A percentile compares a stretch with the other conserved stretches of the same genome.
phyloP scores from a whole-genome alignment of 1,140 invertebrate genomes.

The Neuroterus valhalla region DNA sequence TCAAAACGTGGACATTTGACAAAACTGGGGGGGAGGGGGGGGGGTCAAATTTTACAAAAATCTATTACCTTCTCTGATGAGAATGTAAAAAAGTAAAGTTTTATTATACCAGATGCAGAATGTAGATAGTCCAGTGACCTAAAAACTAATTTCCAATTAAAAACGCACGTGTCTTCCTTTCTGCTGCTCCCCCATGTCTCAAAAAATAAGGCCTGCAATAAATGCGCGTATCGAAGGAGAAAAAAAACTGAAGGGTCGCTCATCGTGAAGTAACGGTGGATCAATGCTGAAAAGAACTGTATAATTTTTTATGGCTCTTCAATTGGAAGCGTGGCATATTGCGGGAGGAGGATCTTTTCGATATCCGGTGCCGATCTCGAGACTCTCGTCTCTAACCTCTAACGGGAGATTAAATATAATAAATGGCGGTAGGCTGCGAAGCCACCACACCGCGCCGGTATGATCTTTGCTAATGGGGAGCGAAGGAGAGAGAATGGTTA shows the following conservation, averaged over 20 bases:
- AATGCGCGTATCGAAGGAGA: background rate
- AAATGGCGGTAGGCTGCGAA: constrained; percentile 26
- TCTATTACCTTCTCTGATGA: no score
- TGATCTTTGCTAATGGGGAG: constrained; percentile 46
- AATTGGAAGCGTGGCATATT: constrained; percentile 53
- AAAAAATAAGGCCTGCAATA: background rate
- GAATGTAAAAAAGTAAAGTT: no score
- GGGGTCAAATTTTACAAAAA: no score
- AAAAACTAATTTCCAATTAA: no score
- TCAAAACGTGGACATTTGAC: no score
- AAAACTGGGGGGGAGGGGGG: no score
- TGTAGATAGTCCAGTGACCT: no score
- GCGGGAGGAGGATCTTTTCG: constrained; percentile 49
- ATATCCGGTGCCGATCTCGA: constrained; percentile 62
- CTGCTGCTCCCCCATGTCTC: no score
- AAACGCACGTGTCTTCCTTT: no score
- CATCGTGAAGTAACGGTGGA: background rate
- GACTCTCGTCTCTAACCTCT: constrained; percentile 54
- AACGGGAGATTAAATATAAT: constrained; percentile 60
- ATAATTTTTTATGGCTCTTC: constrained; percentile 1
- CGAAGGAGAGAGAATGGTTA: constrained; percentile 21
- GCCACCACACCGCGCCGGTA: no score
- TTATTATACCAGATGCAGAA: no score
- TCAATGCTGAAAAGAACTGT: constrained; percentile 3
- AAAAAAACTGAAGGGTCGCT: background rate